Evolutionary conservation across 2,888 invertebrate genomes (phyloP).

Genomic region (Ornithoptera alexandrae): DNA sequence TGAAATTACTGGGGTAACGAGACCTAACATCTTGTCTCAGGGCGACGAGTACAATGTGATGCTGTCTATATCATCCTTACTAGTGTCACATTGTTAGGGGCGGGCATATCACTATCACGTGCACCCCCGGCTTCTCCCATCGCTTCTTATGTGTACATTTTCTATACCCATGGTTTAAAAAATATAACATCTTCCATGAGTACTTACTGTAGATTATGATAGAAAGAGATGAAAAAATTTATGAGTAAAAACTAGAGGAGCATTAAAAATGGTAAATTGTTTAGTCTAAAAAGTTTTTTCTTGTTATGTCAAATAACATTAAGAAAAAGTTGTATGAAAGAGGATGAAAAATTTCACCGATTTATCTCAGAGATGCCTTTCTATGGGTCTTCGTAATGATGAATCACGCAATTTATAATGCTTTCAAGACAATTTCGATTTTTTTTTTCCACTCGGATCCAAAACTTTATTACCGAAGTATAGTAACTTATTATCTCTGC

Average conservation of each 20-base stretch:
- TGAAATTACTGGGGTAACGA: too few species aligned
- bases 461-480: not conserved
- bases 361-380: constrained; percentile 26
- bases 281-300: not conserved
- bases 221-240: not conserved
- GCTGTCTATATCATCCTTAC: too few species aligned
- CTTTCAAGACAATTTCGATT: constrained; percentile 18
- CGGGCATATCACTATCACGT: too few species aligned
- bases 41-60: too few species aligned
- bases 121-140: too few species aligned
- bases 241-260: not conserved
- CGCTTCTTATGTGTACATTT: too few species aligned
- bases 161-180: too few species aligned
- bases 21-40: too few species aligned
- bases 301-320: constrained; percentile 5
- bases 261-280: not conserved
- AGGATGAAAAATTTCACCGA: constrained; percentile 22
- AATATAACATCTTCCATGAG: not conserved
- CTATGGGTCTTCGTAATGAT: constrained; percentile 24
- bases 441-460: not conserved
- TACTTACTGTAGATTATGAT: not conserved
- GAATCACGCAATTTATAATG: constrained; percentile 26
- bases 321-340: constrained; percentile 21
- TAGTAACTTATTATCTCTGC: not conserved
- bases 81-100: too few species aligned